Evolutionary conservation across 1,140 invertebrate genomes (phyloP), one percentile per base, ranked within the genome.

Genomic region (Microplitis demolitor): DNA sequence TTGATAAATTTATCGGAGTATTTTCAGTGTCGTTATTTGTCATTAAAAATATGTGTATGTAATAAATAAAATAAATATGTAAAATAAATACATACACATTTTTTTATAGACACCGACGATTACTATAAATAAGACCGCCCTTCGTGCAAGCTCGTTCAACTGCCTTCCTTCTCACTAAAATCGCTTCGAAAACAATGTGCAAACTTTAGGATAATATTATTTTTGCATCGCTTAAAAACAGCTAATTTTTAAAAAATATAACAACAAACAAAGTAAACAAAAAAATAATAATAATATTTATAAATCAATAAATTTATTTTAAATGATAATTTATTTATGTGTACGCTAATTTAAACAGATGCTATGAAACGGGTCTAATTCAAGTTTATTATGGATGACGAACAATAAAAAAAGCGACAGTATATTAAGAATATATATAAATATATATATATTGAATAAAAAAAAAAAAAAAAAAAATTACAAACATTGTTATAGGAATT

Each of bases 81-180:
- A 72, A 66, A 35, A 53, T 45, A 45, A 39, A 45, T 45, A 45
- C 39, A 24, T 45, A 45, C 39, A 45, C 9, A 45, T 45, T 45
- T 45, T 45, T 45, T 45, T 45, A 45, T 45, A 45, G 39, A 45
- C 39, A 45, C 39, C 39, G 39, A 45, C 39, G 39, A 31, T 64
- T 6, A 35, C 69, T 51, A 64, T 54, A 35, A 35, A 69, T 37
- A 56, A 24, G 62, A 74, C 66, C 71, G 64, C 66, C 71, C 71
- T 70, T 76, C 72, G 68, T 71, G 72, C 66, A 76, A 76, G 74
- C 74, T 76, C 74, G 74, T 76, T 76, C 66, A 76, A 76, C 74
- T 76, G 74, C 74, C 74, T 76, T 76, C 74, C 71, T 72, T 72
- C 71, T 76, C 74, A 76, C 74, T 67, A 62, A 71, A 45, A 73